Conservation (phyloP, 2,888 invertebrate species). For the Tricholauxania praeusta region DNA sequence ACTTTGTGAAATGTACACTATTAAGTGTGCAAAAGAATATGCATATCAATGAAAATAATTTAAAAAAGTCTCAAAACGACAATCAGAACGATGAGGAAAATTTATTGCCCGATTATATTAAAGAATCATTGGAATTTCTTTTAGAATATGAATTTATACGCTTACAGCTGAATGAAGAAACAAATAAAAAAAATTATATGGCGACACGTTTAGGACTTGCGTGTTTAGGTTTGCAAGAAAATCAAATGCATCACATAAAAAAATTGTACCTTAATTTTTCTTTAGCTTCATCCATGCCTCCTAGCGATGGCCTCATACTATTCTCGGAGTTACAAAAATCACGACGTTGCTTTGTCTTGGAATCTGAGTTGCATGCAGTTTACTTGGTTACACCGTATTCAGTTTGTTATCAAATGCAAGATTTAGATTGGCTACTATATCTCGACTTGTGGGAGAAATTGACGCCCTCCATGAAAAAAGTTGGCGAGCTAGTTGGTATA, state of each 20-base stretch:
- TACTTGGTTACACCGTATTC: slow-evolving; percentile 96
- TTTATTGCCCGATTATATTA: slow-evolving; percentile 57
- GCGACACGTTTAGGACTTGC: slow-evolving; percentile 93
- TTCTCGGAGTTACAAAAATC: slow-evolving; percentile 92
- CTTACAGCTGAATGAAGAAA: slow-evolving; percentile 70
- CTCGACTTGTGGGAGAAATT: slow-evolving; percentile 87
- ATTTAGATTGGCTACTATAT: slow-evolving; percentile 85
- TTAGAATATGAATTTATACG: slow-evolving; percentile 86
- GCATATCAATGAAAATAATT: slow-evolving; percentile 12
- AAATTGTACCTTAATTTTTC: neutral
- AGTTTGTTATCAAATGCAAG: slow-evolving; percentile 80
- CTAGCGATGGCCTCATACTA: slow-evolving; percentile 90
- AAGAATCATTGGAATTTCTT: slow-evolving; percentile 78
- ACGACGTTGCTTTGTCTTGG: slow-evolving; percentile 88
- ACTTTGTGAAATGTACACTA: slow-evolving; percentile 86
- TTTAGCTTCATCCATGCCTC: slow-evolving; percentile 88
- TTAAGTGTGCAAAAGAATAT: slow-evolving; percentile 63
- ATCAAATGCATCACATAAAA: neutral
- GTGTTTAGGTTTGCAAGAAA: slow-evolving; percentile 73
- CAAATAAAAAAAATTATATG: slow-evolving; percentile 71
- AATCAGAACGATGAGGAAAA: slow-evolving; percentile 13
- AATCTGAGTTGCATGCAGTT: slow-evolving; percentile 94
- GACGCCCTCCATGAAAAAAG: slow-evolving; percentile 82
- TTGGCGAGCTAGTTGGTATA: slow-evolving; percentile 90
- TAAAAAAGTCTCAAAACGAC: slow-evolving; percentile 27